Evolutionary conservation across 1,140 invertebrate species (phyloP), one percentile per base, ranked within the genome.

Genomic region (Ostrea edulis): DNA sequence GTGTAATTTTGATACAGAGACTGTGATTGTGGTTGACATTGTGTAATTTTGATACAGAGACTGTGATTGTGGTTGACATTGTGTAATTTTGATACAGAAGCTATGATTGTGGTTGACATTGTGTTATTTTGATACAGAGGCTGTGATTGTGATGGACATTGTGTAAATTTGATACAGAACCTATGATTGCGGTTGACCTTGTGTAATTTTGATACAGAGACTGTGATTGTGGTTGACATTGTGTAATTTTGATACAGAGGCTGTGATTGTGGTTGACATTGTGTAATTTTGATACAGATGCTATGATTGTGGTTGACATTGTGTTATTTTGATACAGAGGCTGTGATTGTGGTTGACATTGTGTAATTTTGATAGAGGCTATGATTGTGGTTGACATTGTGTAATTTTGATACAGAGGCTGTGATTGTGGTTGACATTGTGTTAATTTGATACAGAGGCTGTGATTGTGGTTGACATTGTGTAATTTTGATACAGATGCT

Each of bases 61-160:
- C 96, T 0, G 97, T 98, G 92, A 95, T 99, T 14, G 95, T 98
- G 55, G 97, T 98, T 0, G 95, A 96, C 20, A 97, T 98, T 95
- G 96, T 5, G 5, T 44, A 2, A 44, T 44, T 44, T 44, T 77
- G 22, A 96, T 96, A 91, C 95, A 97, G 98, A 98, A 92, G 97
- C 96, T 0, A 97, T 98, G 92, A 95, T 99, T 14, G 95, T 98
- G 55, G 97, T 98, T 0, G 95, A 96, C 20, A 97, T 98, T 95
- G 96, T 5, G 5, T 44, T 44, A 44, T 44, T 44, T 44, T 77
- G 22, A 96, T 96, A 91, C 95, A 97, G 98, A 98, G 92, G 97
- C 96, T 0, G 97, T 98, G 92, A 95, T 99, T 14, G 95, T 98
- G 55, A 97, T 98, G 0, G 95, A 96, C 20, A 97, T 98, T 95